Percentiles rank a stretch among this genome's conserved stretches.
Conservation (phyloP, 2,797 vertebrate species). For the Harpagifer antarcticus region DNA sequence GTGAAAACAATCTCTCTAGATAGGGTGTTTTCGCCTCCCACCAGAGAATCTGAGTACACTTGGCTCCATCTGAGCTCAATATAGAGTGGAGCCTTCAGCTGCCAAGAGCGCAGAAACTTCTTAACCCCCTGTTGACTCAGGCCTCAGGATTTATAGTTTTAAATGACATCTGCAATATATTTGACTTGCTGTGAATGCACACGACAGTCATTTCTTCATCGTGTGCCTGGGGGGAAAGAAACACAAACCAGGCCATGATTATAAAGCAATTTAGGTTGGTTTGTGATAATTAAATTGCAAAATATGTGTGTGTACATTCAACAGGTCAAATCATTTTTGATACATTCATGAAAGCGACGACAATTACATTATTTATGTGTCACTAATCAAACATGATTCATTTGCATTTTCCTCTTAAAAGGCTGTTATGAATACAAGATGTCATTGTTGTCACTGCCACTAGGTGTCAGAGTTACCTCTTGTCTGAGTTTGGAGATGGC, state of each 20-base stretch:
- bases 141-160: slow-evolving; percentile 44
- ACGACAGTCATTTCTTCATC: slow-evolving; percentile 19
- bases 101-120: slow-evolving; percentile 57
- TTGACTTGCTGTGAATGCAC: slow-evolving; percentile 23
- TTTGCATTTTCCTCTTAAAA: background rate
- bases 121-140: slow-evolving; percentile 55
- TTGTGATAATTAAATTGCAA: slow-evolving; percentile 38
- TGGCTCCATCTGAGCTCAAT: slow-evolving; percentile 60
- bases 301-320: background rate
- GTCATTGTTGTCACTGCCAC: slow-evolving; percentile 34
- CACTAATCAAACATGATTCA: background rate
- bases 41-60: slow-evolving; percentile 68
- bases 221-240: slow-evolving; percentile 16
- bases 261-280: slow-evolving; percentile 37
- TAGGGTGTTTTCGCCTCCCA: slow-evolving; percentile 69
- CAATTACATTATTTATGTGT: slow-evolving; percentile 14
- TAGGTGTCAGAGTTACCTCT: slow-evolving; percentile 81
- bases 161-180: slow-evolving; percentile 31
- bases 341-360: background rate
- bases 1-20: slow-evolving; percentile 82
- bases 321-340: slow-evolving; percentile 23
- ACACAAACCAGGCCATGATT: slow-evolving; percentile 47
- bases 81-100: slow-evolving; percentile 55
- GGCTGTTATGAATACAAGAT: background rate
- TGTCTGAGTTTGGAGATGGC: slow-evolving; percentile 7